Base-by-base conservation (phyloP, 2,113 vertebrate species). In the Protomyctophum bolini region DNA sequence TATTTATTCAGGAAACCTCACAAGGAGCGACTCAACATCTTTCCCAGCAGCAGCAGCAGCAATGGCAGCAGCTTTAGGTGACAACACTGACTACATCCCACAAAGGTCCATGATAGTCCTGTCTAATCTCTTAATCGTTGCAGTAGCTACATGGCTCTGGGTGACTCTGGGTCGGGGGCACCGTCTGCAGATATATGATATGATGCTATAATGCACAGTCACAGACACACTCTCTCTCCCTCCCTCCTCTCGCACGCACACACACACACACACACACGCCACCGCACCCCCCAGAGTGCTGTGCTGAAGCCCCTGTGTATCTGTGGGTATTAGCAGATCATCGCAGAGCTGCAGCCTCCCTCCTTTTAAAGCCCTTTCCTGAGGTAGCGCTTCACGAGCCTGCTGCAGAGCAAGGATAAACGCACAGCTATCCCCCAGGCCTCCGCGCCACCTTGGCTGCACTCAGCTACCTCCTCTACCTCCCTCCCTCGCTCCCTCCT, bases 321-420 rank as follows among this genome's bases (percentile, higher is more conserved):
- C n/a, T n/a, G n/a, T n/a, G n/a, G n/a, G n/a, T n/a, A n/a, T n/a
- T n/a, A n/a, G n/a, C n/a, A n/a, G n/a, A n/a, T n/a, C n/a, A n/a
- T n/a, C n/a, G n/a, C n/a, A n/a, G n/a, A n/a, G n/a, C n/a, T n/a
- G n/a, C n/a, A n/a, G n/a, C n/a, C n/a, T n/a, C n/a, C n/a, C n/a
- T n/a, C n/a, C n/a, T n/a, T n/a, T n/a, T n/a, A n/a, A n/a, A n/a
- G n/a, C n/a, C n/a, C n/a, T n/a, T n/a, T n/a, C n/a, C n/a, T n/a
- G n/a, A n/a, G n/a, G n/a, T n/a, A n/a, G n/a, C n/a, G n/a, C n/a
- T n/a, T n/a, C n/a, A n/a, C n/a, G n/a, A n/a, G n/a, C n/a, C n/a
- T n/a, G n/a, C n/a, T n/a, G 91, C 89, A 90, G 83, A 80, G 82
- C 75, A n/a, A 83, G 91, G 91, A 91, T 91, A 91, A 93, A 92